Evolutionary conservation across 2,888 invertebrate genomes (phyloP).

Genomic region (Sarcophaga subvicina): DNA sequence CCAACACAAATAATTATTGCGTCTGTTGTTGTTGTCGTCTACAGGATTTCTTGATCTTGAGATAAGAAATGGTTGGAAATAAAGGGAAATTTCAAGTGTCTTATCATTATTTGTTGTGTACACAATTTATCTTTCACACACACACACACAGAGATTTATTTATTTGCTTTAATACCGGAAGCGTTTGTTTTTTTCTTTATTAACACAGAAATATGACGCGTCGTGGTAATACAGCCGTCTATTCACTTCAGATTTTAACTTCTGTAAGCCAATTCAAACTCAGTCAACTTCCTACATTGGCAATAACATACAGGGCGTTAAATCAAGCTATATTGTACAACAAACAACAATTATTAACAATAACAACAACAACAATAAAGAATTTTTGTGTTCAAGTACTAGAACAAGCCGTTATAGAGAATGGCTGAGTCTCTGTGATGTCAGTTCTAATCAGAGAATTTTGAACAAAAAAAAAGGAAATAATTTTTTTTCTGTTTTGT

Average conservation of each 20-base stretch:
- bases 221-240: slow-evolving; percentile 3
- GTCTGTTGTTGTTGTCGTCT: slow-evolving; percentile 6
- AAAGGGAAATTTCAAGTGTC: slow-evolving; percentile 14
- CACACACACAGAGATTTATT: slow-evolving; percentile 6
- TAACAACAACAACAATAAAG: background rate
- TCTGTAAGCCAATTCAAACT: slow-evolving; percentile 16
- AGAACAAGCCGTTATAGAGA: background rate
- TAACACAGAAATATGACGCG: slow-evolving; percentile 9
- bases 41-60: slow-evolving; percentile 53
- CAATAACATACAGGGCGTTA: slow-evolving; percentile 22
- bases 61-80: slow-evolving; percentile 21
- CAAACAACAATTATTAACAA: no score
- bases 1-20: slow-evolving; percentile 27
- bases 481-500: no score
- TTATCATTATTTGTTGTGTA: slow-evolving; percentile 5
- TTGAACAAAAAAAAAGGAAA: no score
- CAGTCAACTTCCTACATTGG: slow-evolving; percentile 39
- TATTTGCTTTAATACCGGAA: slow-evolving; percentile 50
- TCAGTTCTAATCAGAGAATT: no score
- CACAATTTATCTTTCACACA: slow-evolving; percentile 13
- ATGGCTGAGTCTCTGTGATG: background rate
- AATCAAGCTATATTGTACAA: background rate
- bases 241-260: background rate
- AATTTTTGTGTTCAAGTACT: background rate
- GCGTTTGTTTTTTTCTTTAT: slow-evolving; percentile 17